Evolutionary conservation across 1,140 invertebrate genomes (phyloP), one percentile per base, ranked within the genome.

Genomic region (Forficula auricularia): DNA sequence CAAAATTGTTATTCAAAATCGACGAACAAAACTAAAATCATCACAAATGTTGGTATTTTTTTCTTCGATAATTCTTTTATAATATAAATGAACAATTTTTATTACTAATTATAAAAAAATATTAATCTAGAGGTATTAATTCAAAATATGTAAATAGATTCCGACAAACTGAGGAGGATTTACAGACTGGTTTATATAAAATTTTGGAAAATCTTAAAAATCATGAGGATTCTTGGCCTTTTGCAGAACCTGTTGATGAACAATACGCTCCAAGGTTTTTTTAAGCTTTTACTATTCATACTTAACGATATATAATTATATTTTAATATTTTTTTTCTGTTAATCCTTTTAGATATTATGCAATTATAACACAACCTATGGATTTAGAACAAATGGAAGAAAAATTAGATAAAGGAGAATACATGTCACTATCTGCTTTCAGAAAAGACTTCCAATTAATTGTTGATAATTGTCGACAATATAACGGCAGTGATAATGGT

Each of bases 401-500:
- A 48, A 79, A 85, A 50, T 62, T 91, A 12, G 82, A 87, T 53
- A 71, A 68, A 50, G 79, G 82, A 19, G 72, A 74, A 44, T 92
- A 94, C 54, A 72, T 75, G 19, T 78, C 72, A 46, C 75, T 82
- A 47, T 70, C 68, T 33, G 77, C 85, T 63, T 90, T 92, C 60
- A 78, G 80, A 55, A 71, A 71, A 2, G 88, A 92, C 62, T 90
- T 92, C 61, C 75, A 80, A 51, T 69, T 89, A 32, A 91, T 92
- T 54, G 79, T 91, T 9, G 82, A 88, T 50, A 94, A 94, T 60
- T 92, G 87, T 60, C 67, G 78, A 45, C 67, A 87, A 38, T 94
- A 90, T 55, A 91, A 92, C 72, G 88, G 88, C 30, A 77, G 79
- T 49, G 78, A 87, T 54, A 90, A 87, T 68, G 86, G 87, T 91